Conservation (phyloP, 2,113 vertebrate genomes). For the Penelope pileata region DNA sequence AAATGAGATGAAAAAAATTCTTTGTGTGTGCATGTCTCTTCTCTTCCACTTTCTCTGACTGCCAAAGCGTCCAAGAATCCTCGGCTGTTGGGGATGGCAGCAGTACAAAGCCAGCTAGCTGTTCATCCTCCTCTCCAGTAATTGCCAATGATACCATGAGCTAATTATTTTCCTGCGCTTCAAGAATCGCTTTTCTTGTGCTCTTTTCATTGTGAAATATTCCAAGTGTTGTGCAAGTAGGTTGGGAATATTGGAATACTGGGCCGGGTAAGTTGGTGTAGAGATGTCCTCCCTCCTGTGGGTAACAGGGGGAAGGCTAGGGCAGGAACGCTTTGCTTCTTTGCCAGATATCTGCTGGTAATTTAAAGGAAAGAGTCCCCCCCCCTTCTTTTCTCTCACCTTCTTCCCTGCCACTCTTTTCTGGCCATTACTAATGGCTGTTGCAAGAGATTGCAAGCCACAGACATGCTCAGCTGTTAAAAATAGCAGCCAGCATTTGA, state of each 20-base stretch:
- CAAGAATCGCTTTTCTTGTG: not conserved
- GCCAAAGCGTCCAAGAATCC: not conserved
- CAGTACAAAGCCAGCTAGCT: not conserved
- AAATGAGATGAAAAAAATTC: not conserved
- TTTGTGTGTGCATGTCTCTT: not conserved
- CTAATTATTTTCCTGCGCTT: not conserved
- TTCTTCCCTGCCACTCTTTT: not conserved
- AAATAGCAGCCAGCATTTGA: constrained; percentile 11
- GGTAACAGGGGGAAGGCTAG: not conserved
- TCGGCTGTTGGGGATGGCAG: not conserved
- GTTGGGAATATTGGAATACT: not conserved
- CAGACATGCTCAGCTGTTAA: not conserved
- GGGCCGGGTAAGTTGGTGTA: not conserved
- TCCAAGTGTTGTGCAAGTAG: not conserved
- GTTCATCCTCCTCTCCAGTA: not conserved
- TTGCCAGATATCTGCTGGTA: rapidly evolving
- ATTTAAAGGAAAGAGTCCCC: not conserved
- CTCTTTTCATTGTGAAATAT: constrained; percentile 1
- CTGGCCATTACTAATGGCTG: not conserved
- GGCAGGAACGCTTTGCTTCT: not conserved
- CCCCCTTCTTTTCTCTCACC: not conserved
- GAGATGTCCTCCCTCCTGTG: not conserved
- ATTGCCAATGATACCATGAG: not conserved
- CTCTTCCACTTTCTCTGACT: not conserved
- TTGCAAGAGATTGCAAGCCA: not conserved